Conservation (phyloP, 2,888 invertebrate species). For the Anarsia innoxiella region DNA sequence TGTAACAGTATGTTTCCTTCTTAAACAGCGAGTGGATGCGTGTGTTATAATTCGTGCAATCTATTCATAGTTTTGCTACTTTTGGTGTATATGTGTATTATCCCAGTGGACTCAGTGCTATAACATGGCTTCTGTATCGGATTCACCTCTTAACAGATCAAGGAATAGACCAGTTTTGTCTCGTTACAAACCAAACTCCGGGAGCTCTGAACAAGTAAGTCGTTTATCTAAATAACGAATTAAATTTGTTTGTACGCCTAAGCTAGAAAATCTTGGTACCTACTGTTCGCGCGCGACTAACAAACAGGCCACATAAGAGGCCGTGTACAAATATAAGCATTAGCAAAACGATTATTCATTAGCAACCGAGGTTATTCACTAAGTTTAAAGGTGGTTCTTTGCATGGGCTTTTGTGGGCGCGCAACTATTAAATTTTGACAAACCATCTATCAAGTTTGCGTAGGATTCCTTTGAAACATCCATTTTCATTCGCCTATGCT, state of each 20-base stretch:
- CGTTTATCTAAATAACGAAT: background rate
- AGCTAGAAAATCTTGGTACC: background rate
- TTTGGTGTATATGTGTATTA: constrained; percentile 19
- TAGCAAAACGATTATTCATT: no score
- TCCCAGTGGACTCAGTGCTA: constrained; percentile 22
- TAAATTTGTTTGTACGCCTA: background rate
- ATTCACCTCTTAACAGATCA: constrained; percentile 53
- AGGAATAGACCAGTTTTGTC: constrained; percentile 61
- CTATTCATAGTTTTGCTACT: background rate
- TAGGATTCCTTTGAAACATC: constrained; percentile 27
- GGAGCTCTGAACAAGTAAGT: constrained; percentile 52
- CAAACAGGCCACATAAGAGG: no score
- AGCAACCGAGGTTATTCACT: no score
- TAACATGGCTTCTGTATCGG: constrained; percentile 57
- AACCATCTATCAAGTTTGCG: constrained; percentile 25
- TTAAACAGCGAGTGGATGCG: constrained; percentile 37
- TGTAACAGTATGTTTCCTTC: constrained; percentile 64
- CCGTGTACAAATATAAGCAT: no score
- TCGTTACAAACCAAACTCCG: constrained; percentile 51
- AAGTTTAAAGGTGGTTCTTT: constrained; percentile 5
- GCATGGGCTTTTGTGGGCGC: constrained; percentile 18
- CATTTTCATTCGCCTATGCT: constrained; percentile 22
- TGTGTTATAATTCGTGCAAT: constrained; percentile 1
- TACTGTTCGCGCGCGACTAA: no score
- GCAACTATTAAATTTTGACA: constrained; percentile 15